Conservation (phyloP, 1,140 invertebrate genomes). For the Mycetomoellerius zeteki region DNA sequence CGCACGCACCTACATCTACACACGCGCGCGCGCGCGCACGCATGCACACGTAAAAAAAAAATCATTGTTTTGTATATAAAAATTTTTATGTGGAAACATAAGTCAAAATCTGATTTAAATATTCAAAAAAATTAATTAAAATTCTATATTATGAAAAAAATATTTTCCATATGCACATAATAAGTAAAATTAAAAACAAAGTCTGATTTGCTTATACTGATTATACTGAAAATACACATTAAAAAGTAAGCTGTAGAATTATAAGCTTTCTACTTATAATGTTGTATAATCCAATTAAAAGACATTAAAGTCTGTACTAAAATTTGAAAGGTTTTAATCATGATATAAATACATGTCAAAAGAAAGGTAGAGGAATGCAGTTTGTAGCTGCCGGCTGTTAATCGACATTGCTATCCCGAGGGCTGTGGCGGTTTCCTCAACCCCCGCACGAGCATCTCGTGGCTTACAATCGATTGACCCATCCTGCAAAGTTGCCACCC, state of each 20-base stretch:
- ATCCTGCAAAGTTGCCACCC: conserved; percentile 36
- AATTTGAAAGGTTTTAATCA: not conserved
- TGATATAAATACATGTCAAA: not conserved
- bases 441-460: not conserved
- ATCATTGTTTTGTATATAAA: not conserved
- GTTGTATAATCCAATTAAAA: not conserved
- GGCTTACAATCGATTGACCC: conserved; percentile 55
- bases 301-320: not conserved
- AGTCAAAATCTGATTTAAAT: not conserved
- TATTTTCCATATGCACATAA: not conserved
- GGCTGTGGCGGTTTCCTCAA: not conserved
- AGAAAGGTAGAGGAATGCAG: not conserved
- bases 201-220: too few relatives aligned
- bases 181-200: not conserved
- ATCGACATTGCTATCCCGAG: not conserved
- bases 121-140: not conserved
- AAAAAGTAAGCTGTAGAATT: not conserved
- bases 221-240: too few relatives aligned
- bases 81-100: not conserved
- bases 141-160: not conserved
- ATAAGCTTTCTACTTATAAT: not conserved
- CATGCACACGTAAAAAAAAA: not conserved
- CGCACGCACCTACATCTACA: not conserved
- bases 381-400: not conserved
- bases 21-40: too few relatives aligned